Evolutionary conservation across 2,113 vertebrate species (phyloP), one percentile per base, ranked within the genome.

Genomic region (Numida meleagris): DNA sequence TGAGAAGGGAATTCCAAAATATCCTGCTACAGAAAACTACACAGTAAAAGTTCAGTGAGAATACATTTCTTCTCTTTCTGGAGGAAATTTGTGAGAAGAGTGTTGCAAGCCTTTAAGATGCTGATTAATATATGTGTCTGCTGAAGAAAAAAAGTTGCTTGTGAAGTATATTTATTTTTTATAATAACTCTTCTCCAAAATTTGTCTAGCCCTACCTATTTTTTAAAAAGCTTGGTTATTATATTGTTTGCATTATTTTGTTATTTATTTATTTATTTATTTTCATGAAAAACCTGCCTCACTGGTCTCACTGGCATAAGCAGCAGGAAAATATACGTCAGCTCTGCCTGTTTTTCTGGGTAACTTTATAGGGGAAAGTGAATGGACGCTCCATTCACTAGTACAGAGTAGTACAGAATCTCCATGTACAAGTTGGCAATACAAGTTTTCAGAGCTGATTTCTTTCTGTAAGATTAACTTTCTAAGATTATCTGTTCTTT

Each of bases 161-260:
- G 12, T 12, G 18, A 14, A 70, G 10, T 10, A 66, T 66, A 74
- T 45, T 3, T 45, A 19, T 55, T 88, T 19, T 57, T 78, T 67
- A 12, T 70, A 75, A 58, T 12, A 79, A 6, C 72, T 79, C 9
- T 87, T 27, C 34, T 82, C 29, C 31, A 68, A 68, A 94, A 76
- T 89, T 53, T 53, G 71, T 65, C 31, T 36, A 95, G 53, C 58
- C 71, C 74, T 89, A 79, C 53, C 71, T 48, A 40, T 51, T 72
- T 31, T 65, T 33, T 92, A 76, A 65, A 82, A 88, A 87, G 4
- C 12, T 53, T 36, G 12, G 6, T 91, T 85, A 53, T 72, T 83
- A 25, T n/a, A 62, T 65, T 73, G 95, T 93, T 95, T 94, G 53
- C 87, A 94, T 96, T 75, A 91, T 79, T 88, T 8, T n/a, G n/a